Evolutionary conservation across 2,113 vertebrate species (phyloP).

Genomic region (Heptranchias perlo): DNA sequence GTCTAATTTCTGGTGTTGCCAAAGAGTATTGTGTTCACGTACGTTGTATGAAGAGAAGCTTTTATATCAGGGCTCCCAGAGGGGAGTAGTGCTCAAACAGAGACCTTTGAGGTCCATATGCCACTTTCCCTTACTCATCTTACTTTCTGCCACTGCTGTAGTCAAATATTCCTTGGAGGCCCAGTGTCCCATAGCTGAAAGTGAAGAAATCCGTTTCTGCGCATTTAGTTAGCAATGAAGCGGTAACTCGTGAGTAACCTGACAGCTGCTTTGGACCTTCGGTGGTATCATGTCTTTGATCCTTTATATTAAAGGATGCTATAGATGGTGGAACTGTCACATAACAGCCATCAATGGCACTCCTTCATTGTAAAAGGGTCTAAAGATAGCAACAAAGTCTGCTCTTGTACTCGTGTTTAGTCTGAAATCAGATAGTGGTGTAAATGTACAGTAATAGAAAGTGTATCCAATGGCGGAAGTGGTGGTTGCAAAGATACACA

Average conservation of each 20-base stretch:
- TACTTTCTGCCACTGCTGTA: not conserved
- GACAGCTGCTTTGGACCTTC: not conserved
- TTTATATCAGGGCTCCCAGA: not conserved
- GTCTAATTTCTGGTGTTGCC: not conserved
- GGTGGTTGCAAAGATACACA: not conserved
- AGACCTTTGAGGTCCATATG: not conserved
- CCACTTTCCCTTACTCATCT: too few species aligned
- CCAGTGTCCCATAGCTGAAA: not conserved
- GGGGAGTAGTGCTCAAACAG: not conserved
- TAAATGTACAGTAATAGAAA: not conserved
- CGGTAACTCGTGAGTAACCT: too few species aligned
- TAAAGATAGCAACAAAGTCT: constrained; percentile 22
- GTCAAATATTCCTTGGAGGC: not conserved
- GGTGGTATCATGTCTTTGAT: not conserved
- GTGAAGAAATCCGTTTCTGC: not conserved
- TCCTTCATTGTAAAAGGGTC: not conserved
- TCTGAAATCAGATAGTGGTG: not conserved
- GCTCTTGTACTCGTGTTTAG: not conserved
- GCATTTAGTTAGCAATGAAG: not conserved
- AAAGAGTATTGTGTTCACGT: too few species aligned
- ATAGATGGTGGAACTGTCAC: not conserved
- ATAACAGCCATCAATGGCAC: not conserved
- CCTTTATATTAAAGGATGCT: not conserved
- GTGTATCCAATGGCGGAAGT: not conserved
- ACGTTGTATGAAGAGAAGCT: not conserved